Evolutionary conservation across 37 sponge, comb jelly and placozoan species (phyloP), one percentile per base, ranked within the genome.

Genomic region (Halichondria panicea): DNA sequence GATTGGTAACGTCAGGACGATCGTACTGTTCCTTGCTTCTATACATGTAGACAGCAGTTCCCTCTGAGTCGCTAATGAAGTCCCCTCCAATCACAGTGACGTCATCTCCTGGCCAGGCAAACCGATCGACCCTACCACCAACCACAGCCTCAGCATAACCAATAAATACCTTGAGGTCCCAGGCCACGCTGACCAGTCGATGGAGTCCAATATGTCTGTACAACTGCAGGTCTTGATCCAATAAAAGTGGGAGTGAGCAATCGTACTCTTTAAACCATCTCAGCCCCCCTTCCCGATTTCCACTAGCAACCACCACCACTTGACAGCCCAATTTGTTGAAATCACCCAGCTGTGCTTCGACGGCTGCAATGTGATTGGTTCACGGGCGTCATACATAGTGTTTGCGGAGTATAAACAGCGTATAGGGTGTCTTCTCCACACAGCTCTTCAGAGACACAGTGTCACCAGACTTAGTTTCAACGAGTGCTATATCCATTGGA

Each of bases 361-460:
- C 31, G 36, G 50, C 73, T 28, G 42, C 48, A 0, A 86, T 44
- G 73, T 87, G 87, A 9, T 70, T 25, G 55, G 59, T 67, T 87
- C 87, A 87, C 30, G 87, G 87, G 38, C 73, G 63, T 80, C 87
- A 87, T 19, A 72, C 76, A 28, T 54, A 74, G 48, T 87, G 87
- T 27, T 71, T 74, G 7, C 67, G 70, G 36, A 87, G 63, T 18
- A 87, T 69, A 38, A 87, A 66, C 45, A 87, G 76, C 21, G 74
- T 82, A 30, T 35, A 65, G n/a, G 19, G 3, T n/a, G 63, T 28
- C 28, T 70, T 58, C 1, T 22, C 2, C 44, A 32, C 35, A 35
- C 61, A 13, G 70, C 13, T 44, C 30, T 41, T n/a, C 46, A 80
- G 63, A 3, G 43, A 36, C 44, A 62, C 1, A 0, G 22, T 44